phyloP scores from a whole-genome alignment of 2,113 vertebrate species.

The Smithornis capensis region DNA sequence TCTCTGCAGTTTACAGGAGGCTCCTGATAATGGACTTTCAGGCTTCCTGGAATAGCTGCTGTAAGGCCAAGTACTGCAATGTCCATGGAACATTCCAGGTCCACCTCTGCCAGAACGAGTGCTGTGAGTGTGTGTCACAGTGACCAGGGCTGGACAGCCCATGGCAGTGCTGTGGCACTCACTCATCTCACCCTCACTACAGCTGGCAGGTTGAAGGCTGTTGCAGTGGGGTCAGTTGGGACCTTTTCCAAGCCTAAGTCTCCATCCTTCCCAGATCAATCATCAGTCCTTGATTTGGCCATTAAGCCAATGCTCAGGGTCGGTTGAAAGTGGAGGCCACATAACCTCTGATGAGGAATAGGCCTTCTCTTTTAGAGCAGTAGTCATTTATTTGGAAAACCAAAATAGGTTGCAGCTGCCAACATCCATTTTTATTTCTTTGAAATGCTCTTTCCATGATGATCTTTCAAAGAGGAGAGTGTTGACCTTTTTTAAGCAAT shows the following conservation, averaged over 20 bases:
- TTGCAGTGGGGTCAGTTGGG: background rate
- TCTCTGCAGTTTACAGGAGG: background rate
- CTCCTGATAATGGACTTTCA: accelerated
- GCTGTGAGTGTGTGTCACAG: background rate
- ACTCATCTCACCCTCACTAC: background rate
- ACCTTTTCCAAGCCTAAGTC: background rate
- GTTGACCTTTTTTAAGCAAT: background rate
- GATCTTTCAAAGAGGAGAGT: background rate
- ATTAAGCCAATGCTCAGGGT: background rate
- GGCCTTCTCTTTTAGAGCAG: background rate
- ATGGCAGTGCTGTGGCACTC: background rate
- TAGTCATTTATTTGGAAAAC: background rate
- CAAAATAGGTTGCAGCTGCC: background rate
- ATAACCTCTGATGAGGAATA: background rate
- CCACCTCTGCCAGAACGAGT: background rate
- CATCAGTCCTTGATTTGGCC: background rate
- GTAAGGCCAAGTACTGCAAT: accelerated
- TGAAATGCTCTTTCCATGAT: background rate
- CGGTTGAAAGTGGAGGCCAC: background rate
- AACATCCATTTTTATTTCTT: background rate
- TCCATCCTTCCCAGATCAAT: background rate
- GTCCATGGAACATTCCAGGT: background rate
- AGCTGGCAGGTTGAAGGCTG: background rate
- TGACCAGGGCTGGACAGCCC: background rate
- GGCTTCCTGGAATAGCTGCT: background rate